phyloP scores from a whole-genome alignment of 2,888 invertebrate genomes.

The Aplocera efformata region DNA sequence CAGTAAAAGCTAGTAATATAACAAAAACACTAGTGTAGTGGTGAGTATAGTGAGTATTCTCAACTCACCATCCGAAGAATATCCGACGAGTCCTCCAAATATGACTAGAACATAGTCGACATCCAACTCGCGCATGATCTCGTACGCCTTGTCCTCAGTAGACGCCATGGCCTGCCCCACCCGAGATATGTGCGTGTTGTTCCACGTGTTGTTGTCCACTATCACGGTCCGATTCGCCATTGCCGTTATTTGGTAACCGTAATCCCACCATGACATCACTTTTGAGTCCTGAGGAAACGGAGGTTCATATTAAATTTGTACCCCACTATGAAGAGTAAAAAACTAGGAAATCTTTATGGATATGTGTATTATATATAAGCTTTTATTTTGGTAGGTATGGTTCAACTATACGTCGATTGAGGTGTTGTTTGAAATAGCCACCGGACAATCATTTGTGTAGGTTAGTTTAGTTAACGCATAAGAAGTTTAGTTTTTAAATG shows the following conservation, averaged over 20 bases:
- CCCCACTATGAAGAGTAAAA: too few relatives aligned
- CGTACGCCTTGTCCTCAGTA: constrained; percentile 96
- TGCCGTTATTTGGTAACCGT: constrained; percentile 99
- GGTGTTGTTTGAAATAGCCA: too few relatives aligned
- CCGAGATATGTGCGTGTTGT: constrained; percentile 98
- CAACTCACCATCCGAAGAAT: constrained; percentile 97
- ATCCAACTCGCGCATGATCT: constrained; percentile 98
- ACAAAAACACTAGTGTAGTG: too few relatives aligned
- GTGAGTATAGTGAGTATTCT: too few relatives aligned
- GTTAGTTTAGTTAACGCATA: too few relatives aligned
- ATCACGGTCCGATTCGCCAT: constrained; percentile 99
- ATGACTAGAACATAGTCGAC: constrained; percentile 99
- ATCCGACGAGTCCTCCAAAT: constrained; percentile 99
- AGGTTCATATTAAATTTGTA: neutral
- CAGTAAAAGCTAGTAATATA: too few relatives aligned
- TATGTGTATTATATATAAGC: too few relatives aligned
- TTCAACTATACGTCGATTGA: too few relatives aligned
- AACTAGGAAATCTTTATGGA: too few relatives aligned
- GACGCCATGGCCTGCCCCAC: constrained; percentile 99
- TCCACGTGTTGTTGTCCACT: constrained; percentile 99
- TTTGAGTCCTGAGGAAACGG: constrained; percentile 87
- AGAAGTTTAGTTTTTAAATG: too few relatives aligned
- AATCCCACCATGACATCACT: constrained; percentile 99
- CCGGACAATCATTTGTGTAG: too few relatives aligned
- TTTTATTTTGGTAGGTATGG: too few relatives aligned